Evolutionary conservation across 2,113 vertebrate species (phyloP).

Genomic region (Lampris megalopsis): DNA sequence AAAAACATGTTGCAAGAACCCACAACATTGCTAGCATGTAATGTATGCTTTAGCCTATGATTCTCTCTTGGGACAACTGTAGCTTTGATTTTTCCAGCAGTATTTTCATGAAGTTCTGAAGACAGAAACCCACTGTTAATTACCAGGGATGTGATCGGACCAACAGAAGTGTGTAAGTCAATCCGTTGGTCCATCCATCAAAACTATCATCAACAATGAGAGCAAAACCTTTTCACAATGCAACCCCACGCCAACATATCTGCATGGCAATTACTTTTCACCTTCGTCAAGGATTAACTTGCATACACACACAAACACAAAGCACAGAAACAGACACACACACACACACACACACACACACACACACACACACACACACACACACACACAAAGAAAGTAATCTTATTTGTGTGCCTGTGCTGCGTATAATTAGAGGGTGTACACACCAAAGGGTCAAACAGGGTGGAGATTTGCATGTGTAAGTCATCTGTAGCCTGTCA

Average conservation of each 20-base stretch:
- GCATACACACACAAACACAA: slow-evolving; percentile 39
- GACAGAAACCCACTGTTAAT: slow-evolving; percentile 59
- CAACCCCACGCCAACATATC: slow-evolving; percentile 86
- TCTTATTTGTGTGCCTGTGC: slow-evolving; percentile 97
- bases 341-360: slow-evolving; percentile 8
- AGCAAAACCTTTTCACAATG: slow-evolving; percentile 91
- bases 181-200: slow-evolving; percentile 74
- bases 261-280: slow-evolving; percentile 99
- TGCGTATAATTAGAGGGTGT: slow-evolving; percentile 96
- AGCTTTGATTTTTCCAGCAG: not conserved
- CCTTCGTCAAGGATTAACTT: slow-evolving; percentile 92
- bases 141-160: slow-evolving; percentile 47
- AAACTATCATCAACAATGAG: slow-evolving; percentile 81
- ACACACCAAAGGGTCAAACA: slow-evolving; percentile 90
- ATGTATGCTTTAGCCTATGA: too few relatives aligned
- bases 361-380: slow-evolving; percentile 20
- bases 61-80: too few relatives aligned
- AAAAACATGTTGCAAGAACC: not conserved
- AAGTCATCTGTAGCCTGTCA: slow-evolving; percentile 99
- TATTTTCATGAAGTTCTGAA: slow-evolving; percentile 48
- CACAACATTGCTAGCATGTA: too few relatives aligned
- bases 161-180: slow-evolving; percentile 51
- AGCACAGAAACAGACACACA: slow-evolving; percentile 45
- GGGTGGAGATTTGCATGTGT: slow-evolving; percentile 97
- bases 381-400: slow-evolving; percentile 79